Conservation (phyloP, 2,113 vertebrate species). For the Festucalex cinctus region DNA sequence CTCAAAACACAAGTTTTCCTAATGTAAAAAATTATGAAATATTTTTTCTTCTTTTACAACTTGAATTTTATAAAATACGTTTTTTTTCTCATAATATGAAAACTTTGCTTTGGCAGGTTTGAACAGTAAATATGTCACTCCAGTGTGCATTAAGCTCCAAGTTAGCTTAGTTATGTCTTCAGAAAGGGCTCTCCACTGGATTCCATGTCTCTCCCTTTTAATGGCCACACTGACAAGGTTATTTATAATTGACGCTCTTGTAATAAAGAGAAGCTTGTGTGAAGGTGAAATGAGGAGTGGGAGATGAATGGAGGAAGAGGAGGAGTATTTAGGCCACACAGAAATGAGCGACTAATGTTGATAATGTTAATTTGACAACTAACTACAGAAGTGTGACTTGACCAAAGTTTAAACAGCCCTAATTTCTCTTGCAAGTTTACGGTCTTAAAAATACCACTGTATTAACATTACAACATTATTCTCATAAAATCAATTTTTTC, state of each 20-base stretch:
- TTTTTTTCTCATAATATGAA: neutral
- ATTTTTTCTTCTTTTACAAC: no score
- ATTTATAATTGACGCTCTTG: constrained; percentile 68
- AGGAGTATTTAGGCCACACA: constrained; percentile 3
- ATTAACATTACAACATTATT: neutral
- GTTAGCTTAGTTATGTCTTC: constrained; percentile 51
- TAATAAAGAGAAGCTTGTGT: constrained; percentile 48
- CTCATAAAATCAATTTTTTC: no score
- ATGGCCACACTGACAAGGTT: constrained; percentile 63
- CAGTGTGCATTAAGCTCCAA: constrained; percentile 52
- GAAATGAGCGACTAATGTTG: neutral
- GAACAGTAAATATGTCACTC: constrained; percentile 31
- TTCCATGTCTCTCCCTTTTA: constrained; percentile 62
- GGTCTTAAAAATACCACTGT: neutral
- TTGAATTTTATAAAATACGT: no score
- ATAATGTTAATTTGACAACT: neutral
- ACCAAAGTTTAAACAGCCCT: neutral
- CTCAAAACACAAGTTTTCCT: no score
- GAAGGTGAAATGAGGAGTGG: constrained; percentile 32
- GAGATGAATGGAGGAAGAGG: constrained; percentile 23
- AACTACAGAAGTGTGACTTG: neutral
- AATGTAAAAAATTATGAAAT: no score
- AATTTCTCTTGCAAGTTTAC: neutral
- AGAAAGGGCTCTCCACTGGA: constrained; percentile 64
- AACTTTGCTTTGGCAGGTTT: neutral